Base-by-base conservation (phyloP, 2,797 vertebrate genomes). In the Pseudochaenichthys georgianus region DNA sequence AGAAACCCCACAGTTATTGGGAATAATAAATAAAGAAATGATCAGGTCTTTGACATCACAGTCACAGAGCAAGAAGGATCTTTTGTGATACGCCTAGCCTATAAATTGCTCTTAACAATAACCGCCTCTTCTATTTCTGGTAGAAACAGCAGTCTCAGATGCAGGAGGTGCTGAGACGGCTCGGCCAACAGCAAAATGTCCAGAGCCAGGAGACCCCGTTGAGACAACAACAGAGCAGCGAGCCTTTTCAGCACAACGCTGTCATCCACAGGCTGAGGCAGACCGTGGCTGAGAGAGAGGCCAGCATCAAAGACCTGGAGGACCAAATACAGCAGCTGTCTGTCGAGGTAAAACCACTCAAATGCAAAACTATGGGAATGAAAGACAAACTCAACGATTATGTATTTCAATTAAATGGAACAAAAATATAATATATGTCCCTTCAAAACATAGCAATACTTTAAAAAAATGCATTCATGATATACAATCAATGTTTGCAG, bases 91-190 rank as follows among this genome's bases (percentile, higher is more conserved):
- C 38, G 7, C 1, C 16, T 3, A 13, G 34, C 12, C 73, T 15
- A 23, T 8, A 15, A 3, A 11, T 43, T 45, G 13, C 66, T 46
- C 28, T 28, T 1, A 54, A 16, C 21, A 34, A 11, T 43, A 52
- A 47, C 5, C 43, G 3, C 11, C 51, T 42, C 16, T 41, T 66
- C 4, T 54, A 54, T 38, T 4, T 53, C 31, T 61, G 53, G 31
- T 92, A 97, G 97, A 95, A 89, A 75, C 96, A 96, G 85, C 96
- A 97, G 87, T 94, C 91, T 48, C 94, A 96, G 90, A 94, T 98
- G 82, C 97, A 99, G 85, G 95, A 94, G 46, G 88, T 95, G 50
- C 75, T 99, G 64, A 89, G 78, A 59, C 90, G 67, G 34, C 90
- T 97, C 78, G 95, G 94, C 76, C 93, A 93, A 61, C 94, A 96